Percentiles rank a stretch among this genome's conserved stretches.
Conservation (phyloP, 2,113 vertebrate species). For the Platysteira castanea region DNA sequence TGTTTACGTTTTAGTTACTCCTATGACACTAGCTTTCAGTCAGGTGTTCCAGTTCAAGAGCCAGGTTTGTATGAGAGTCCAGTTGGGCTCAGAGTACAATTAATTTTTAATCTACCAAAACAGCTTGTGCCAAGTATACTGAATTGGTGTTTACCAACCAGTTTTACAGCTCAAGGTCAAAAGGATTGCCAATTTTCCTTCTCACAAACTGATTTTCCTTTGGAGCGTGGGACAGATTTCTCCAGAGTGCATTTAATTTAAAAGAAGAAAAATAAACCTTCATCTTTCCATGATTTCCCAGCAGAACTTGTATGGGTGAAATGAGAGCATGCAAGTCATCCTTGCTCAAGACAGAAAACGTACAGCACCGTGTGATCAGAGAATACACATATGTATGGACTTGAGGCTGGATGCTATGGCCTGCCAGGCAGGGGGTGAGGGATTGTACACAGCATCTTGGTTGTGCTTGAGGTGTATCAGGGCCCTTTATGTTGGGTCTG, state of each 20-base stretch:
- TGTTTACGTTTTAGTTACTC: not conserved
- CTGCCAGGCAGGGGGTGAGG: not conserved
- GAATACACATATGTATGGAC: not conserved
- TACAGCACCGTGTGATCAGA: not conserved
- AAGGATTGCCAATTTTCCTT: conserved; percentile 4
- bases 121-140: not conserved
- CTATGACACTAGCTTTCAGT: not conserved
- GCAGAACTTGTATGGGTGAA: not conserved
- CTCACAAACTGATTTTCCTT: conserved; percentile 35
- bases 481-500: not conserved
- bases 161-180: conserved; percentile 19
- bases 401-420: not conserved
- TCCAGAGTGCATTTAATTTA: not conserved
- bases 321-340: not conserved
- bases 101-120: not conserved
- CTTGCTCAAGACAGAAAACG: not conserved
- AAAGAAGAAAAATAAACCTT: not conserved
- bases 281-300: not conserved
- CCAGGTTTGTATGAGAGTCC: not conserved
- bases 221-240: not conserved
- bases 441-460: not conserved
- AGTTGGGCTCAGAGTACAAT: not conserved
- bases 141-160: conserved; percentile 30
- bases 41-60: conserved; percentile 13
- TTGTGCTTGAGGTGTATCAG: not conserved